Evolutionary conservation across 30 jellyfish, hydroid and myxozoan genomes (phyloP).

Genomic region (Chrysaora quinquecirrha): DNA sequence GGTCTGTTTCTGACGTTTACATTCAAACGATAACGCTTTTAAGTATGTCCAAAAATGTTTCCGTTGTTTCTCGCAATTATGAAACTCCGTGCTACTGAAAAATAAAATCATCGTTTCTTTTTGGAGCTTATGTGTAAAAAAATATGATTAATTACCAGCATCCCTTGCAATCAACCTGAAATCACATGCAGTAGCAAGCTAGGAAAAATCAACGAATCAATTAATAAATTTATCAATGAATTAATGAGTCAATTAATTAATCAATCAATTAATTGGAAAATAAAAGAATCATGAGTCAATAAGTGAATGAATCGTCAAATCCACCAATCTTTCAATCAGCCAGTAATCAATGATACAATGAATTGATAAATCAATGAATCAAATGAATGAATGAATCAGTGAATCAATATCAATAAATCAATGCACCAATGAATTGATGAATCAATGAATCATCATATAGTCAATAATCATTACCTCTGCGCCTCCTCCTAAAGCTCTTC

Average conservation of each 20-base stretch:
- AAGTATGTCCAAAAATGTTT: too few relatives aligned
- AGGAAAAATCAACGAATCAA: background rate
- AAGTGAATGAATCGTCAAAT: background rate
- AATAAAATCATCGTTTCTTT: too few relatives aligned
- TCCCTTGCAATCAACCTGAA: constrained; percentile 63
- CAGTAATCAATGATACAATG: background rate
- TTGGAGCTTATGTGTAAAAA: too few relatives aligned
- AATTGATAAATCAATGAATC: too few relatives aligned
- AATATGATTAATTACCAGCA: constrained; percentile 77
- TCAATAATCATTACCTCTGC: constrained; percentile 78
- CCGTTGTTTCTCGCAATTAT: too few relatives aligned
- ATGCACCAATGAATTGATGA: too few relatives aligned
- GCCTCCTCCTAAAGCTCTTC: constrained; percentile 93
- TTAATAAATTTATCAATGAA: background rate
- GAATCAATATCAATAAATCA: too few relatives aligned
- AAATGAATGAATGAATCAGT: too few relatives aligned
- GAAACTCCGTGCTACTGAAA: too few relatives aligned
- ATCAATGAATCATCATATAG: background rate
- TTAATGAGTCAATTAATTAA: background rate
- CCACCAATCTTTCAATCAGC: too few relatives aligned
- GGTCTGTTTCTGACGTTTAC: too few relatives aligned
- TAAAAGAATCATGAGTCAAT: background rate
- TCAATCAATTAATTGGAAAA: background rate
- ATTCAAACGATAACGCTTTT: too few relatives aligned
- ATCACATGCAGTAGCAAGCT: constrained; percentile 92